Percentiles rank a stretch among this genome's conserved stretches.
phyloP scores from a whole-genome alignment of 2,888 invertebrate species.

The Noctua pronuba region DNA sequence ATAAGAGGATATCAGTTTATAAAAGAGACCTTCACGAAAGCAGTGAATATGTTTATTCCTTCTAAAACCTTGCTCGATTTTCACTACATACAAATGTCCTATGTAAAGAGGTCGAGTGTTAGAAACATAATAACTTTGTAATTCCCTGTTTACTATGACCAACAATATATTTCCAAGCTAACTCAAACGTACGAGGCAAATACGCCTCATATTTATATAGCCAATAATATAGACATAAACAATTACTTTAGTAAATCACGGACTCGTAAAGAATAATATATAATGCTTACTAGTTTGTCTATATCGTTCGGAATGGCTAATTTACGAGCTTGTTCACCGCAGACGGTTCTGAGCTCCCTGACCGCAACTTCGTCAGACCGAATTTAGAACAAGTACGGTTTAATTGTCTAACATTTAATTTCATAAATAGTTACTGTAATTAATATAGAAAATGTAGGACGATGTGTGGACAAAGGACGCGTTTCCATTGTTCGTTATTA shows the following conservation, averaged over 20 bases:
- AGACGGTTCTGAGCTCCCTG: constrained; percentile 39
- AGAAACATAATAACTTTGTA: constrained; percentile 39
- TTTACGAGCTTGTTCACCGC: constrained; percentile 50
- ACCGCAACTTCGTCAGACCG: constrained; percentile 39
- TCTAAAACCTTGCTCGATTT: constrained; percentile 39
- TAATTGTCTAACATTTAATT: constrained; percentile 35
- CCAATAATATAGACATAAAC: constrained; percentile 51
- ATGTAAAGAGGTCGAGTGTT: constrained; percentile 37
- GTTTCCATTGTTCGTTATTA: constrained; percentile 43
- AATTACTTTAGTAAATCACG: constrained; percentile 52
- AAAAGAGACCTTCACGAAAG: constrained; percentile 9
- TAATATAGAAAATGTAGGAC: constrained; percentile 35
- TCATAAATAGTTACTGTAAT: constrained; percentile 21
- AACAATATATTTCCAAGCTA: constrained; percentile 33
- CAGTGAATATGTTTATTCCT: constrained; percentile 18
- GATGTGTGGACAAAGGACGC: constrained; percentile 45
- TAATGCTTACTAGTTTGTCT: constrained; percentile 45
- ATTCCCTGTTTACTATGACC: constrained; percentile 33
- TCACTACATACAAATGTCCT: constrained; percentile 11
- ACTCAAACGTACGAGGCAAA: constrained; percentile 43
- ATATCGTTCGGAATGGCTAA: constrained; percentile 29
- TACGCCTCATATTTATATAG: constrained; percentile 46
- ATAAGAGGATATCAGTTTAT: background rate
- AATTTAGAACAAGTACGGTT: constrained; percentile 45
- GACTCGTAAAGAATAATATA: constrained; percentile 38